Evolutionary conservation across 2,113 vertebrate species (phyloP).

Genomic region (Xiphophorus couchianus): DNA sequence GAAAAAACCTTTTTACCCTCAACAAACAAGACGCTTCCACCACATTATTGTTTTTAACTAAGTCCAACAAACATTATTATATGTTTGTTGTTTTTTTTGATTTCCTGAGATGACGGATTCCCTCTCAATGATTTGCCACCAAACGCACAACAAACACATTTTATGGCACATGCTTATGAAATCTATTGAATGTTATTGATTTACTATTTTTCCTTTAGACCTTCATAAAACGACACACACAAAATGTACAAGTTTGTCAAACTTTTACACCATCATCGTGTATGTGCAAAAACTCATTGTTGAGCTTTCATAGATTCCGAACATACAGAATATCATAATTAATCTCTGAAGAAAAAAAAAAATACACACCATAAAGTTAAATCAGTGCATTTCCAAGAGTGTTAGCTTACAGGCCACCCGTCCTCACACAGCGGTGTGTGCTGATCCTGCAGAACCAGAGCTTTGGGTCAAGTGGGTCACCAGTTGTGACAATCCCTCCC

Average conservation of each 20-base stretch:
- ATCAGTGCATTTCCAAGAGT: neutral
- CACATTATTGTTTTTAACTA: no score
- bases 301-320: neutral
- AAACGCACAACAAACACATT: neutral
- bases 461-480: slow-evolving; percentile 61
- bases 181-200: neutral
- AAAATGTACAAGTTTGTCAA: no score
- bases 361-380: neutral
- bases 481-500: slow-evolving; percentile 59
- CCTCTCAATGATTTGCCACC: neutral
- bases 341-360: neutral
- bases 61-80: no score
- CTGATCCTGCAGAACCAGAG: slow-evolving; percentile 57
- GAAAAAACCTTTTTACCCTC: no score
- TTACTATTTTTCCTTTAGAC: neutral
- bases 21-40: no score
- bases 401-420: neutral
- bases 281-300: neutral
- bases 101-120: neutral
- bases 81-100: no score
- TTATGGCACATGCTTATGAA: neutral
- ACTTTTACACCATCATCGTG: neutral
- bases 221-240: no score
- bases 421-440: slow-evolving; percentile 56
- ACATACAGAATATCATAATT: neutral